Base-by-base conservation (phyloP, 2,888 invertebrate genomes). In the Thymelicus lineola region DNA sequence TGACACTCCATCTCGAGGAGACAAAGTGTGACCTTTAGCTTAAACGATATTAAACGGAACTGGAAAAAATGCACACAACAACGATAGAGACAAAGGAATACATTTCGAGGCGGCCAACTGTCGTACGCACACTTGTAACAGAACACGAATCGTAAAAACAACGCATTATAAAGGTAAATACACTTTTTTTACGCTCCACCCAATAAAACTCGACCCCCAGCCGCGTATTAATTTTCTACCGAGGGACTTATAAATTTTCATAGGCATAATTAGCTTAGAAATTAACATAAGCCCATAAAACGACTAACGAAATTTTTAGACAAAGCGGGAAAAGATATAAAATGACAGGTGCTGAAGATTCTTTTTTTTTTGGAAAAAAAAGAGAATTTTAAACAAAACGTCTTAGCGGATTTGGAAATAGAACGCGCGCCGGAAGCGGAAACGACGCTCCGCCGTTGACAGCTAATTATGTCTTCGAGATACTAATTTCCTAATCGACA, bases 221-320 rank as follows among this genome's bases (percentile, higher is more conserved):
- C 84, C 80, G 81, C 74, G 83, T 90, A 92, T 92, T 92, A 93
- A 92, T 92, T 90, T 85, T 84, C 86, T 86, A 83, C 86, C 82
- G 81, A 82, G 77, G 75, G 81, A 83, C 89, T 91, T 90, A 92
- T 93, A 91, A 83, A 93, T 91, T 91, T 92, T 91, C 93, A 90
- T 92, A 88, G 91, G 86, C 88, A 90, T 93, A 91, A 93, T 93
- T 93, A 93, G 86, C 85, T 91, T 89, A 89, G 89, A 89, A 93
- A 93, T 93, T 93, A 93, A 91, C 93, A 93, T 93, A 92, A 87
- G 83, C 87, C 85, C 84, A 92, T 93, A 93, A 93, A 93, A 86
- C 86, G 83, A 80, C 85, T 88, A 91, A 93, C 91, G 88, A 90
- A 92, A 92, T 89, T 91, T 89, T 92, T 92, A 89, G 89, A 89